Conservation (phyloP, 2,113 vertebrate genomes). For the Lipophrys pholis region DNA sequence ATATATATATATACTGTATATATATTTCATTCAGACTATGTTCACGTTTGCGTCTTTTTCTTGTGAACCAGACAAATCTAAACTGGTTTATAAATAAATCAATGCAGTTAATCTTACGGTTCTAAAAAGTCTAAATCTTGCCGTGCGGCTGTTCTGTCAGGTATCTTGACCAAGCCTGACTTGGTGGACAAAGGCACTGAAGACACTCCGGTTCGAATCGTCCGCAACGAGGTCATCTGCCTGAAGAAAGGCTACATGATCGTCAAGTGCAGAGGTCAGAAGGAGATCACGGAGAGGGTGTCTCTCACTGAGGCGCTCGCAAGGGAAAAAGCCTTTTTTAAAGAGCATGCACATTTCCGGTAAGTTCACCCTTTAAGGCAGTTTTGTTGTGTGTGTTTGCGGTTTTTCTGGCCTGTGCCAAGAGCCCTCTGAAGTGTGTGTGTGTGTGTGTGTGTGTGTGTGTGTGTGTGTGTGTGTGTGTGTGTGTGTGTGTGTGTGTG, state of each 20-base stretch:
- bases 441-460: too few species aligned
- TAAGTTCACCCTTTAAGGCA: slow-evolving; percentile 24
- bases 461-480: too few species aligned
- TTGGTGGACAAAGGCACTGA: slow-evolving; percentile 90
- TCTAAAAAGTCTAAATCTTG: not conserved
- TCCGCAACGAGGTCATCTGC: slow-evolving; percentile 81
- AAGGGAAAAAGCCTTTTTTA: slow-evolving; percentile 86
- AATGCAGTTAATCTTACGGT: not conserved
- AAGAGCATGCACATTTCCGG: slow-evolving; percentile 84
- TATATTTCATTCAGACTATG: too few species aligned
- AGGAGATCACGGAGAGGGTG: slow-evolving; percentile 79
- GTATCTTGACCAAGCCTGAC: slow-evolving; percentile 92
- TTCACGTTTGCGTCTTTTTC: not conserved
- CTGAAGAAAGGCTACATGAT: slow-evolving; percentile 94
- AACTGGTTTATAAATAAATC: not conserved
- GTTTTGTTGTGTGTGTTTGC: not conserved
- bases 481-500: too few species aligned
- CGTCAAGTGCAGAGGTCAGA: slow-evolving; percentile 90
- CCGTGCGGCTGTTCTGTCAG: slow-evolving; percentile 64
- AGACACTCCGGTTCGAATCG: slow-evolving; percentile 75
- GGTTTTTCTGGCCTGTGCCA: not conserved
- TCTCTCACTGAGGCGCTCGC: slow-evolving; percentile 80
- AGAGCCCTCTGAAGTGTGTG: not conserved
- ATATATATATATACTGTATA: too few species aligned
- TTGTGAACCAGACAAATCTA: not conserved